Evolutionary conservation across 2,888 invertebrate genomes (phyloP).

Genomic region (Andrena fulva): DNA sequence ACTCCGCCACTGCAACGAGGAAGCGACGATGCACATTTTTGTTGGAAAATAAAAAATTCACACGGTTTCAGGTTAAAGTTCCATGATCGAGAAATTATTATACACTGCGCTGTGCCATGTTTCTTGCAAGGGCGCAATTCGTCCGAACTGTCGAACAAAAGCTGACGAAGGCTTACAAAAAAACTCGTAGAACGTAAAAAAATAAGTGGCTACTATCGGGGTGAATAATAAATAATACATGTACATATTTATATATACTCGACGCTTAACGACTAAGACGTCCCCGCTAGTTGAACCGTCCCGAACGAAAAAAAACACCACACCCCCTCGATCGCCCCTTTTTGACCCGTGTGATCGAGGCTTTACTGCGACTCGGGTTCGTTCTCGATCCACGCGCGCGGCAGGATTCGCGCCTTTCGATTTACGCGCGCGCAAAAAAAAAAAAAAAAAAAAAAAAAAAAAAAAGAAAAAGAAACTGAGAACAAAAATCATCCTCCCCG

Average conservation of each 20-base stretch:
- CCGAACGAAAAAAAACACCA: not conserved
- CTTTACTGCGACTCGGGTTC: not conserved
- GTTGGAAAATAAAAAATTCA: not conserved
- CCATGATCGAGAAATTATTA: not conserved
- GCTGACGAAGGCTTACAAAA: constrained; percentile 2
- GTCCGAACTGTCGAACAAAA: not conserved
- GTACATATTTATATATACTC: constrained; percentile 4
- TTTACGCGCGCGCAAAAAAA: not conserved
- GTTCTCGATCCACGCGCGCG: not conserved
- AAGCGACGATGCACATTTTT: not conserved
- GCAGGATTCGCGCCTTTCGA: not conserved
- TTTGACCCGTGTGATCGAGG: constrained; percentile 20
- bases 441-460: not conserved
- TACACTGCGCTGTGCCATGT: not conserved
- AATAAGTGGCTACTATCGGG: constrained; percentile 23
- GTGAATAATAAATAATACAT: constrained; percentile 29
- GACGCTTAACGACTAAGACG: constrained; percentile 26
- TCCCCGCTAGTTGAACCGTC: not conserved
- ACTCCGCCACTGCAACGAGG: not conserved
- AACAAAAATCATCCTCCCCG: not conserved
- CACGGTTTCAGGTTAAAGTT: not conserved
- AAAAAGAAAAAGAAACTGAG: not conserved
- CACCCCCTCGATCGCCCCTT: not conserved
- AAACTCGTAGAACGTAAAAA: constrained; percentile 28
- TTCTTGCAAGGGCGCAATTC: constrained; percentile 6